Conservation (phyloP, 2,888 invertebrate species). For the Smittia aterrima region DNA sequence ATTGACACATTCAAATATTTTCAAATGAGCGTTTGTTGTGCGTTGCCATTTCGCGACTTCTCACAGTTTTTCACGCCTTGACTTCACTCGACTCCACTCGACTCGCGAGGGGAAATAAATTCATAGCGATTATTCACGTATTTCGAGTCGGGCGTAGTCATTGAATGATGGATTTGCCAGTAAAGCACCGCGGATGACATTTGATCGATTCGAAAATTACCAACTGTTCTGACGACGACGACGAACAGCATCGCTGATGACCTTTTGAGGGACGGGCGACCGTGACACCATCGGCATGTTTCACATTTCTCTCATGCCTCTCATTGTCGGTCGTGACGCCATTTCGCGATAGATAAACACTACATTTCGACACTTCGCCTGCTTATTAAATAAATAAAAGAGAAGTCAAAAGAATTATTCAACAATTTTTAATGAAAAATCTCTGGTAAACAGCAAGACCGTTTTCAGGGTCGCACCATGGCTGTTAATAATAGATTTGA, state of each 20-base stretch:
- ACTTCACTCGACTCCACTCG: too few species aligned
- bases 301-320: background rate
- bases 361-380: slow-evolving; percentile 32
- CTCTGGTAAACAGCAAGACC: slow-evolving; percentile 31
- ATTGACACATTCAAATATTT: too few species aligned
- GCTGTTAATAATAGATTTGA: slow-evolving; percentile 33
- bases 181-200: background rate
- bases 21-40: too few species aligned
- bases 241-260: slow-evolving; percentile 12
- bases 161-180: background rate
- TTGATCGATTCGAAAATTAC: background rate
- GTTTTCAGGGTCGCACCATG: slow-evolving; percentile 31
- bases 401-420: slow-evolving; percentile 9
- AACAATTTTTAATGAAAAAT: slow-evolving; percentile 32
- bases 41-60: too few species aligned
- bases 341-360: slow-evolving; percentile 18
- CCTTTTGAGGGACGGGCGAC: slow-evolving; percentile 7
- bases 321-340: slow-evolving; percentile 31
- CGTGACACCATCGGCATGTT: slow-evolving; percentile 18
- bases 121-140: background rate
- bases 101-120: too few species aligned
- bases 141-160: background rate
- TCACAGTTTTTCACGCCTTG: too few species aligned
- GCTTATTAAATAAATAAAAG: slow-evolving; percentile 32
- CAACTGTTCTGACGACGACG: slow-evolving; percentile 16